Conservation (phyloP, 2,113 vertebrate species). For the Mohoua ochrocephala region DNA sequence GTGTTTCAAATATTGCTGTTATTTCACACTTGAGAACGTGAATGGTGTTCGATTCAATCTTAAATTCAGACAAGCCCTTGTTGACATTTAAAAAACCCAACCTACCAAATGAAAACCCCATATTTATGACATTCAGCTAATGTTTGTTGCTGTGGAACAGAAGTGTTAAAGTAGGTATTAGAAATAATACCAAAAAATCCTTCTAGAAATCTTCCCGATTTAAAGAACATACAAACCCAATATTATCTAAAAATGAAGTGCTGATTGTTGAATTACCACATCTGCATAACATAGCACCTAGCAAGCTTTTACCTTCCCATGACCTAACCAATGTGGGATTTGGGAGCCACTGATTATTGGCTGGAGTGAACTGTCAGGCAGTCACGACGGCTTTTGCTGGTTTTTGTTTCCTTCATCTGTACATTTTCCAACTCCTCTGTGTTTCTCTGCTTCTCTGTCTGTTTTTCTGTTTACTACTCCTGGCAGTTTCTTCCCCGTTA, state of each 20-base stretch:
- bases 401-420: background rate
- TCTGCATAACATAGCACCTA: background rate
- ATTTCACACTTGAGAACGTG: background rate
- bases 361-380: background rate
- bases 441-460: background rate
- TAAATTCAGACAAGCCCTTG: background rate
- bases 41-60: background rate
- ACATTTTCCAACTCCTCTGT: background rate
- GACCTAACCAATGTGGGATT: background rate
- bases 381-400: background rate
- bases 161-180: conserved; percentile 55
- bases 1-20: background rate
- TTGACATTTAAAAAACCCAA: background rate
- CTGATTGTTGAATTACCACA: background rate
- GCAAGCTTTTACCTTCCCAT: background rate
- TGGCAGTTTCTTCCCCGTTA: background rate
- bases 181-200: background rate
- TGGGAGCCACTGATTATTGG: background rate
- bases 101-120: background rate
- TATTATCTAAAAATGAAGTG: background rate
- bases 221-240: background rate
- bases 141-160: conserved; percentile 39
- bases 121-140: conserved; percentile 16
- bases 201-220: background rate
- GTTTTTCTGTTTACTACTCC: background rate